Evolutionary conservation across 2,888 invertebrate genomes (phyloP).

Genomic region (Galerucella nymphaeae): DNA sequence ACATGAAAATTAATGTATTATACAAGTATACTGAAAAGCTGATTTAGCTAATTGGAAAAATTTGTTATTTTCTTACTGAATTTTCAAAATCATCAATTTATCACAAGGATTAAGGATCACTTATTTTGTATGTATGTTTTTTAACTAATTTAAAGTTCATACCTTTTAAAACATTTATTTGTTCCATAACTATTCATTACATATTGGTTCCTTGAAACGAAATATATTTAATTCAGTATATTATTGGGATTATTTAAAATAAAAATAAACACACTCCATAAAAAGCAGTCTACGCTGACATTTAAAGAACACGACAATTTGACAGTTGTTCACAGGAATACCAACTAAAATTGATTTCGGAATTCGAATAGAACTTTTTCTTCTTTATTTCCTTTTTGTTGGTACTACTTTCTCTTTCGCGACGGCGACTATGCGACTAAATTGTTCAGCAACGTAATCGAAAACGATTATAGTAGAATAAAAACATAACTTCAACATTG

Average conservation of each 20-base stretch:
- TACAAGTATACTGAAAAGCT: neutral
- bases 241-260: conserved; percentile 26
- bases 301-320: conserved; percentile 9
- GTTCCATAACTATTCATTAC: conserved; percentile 30
- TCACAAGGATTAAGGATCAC: conserved; percentile 9
- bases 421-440: no score
- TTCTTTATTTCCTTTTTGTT: neutral
- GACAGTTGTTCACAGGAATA: conserved; percentile 7
- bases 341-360: conserved; percentile 19
- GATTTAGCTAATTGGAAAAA: no score
- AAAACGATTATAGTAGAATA: neutral
- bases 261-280: conserved; percentile 33
- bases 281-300: conserved; percentile 23
- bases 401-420: neutral
- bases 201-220: conserved; percentile 14
- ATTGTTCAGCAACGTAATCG: no score
- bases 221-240: conserved; percentile 25
- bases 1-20: neutral
- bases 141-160: conserved; percentile 12
- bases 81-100: conserved; percentile 3
- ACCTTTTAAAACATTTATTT: conserved; percentile 25
- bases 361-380: neutral
- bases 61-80: neutral
- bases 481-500: neutral
- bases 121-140: neutral